phyloP scores from a whole-genome alignment of 2,113 vertebrate species.

The Melanerpes formicivorus region DNA sequence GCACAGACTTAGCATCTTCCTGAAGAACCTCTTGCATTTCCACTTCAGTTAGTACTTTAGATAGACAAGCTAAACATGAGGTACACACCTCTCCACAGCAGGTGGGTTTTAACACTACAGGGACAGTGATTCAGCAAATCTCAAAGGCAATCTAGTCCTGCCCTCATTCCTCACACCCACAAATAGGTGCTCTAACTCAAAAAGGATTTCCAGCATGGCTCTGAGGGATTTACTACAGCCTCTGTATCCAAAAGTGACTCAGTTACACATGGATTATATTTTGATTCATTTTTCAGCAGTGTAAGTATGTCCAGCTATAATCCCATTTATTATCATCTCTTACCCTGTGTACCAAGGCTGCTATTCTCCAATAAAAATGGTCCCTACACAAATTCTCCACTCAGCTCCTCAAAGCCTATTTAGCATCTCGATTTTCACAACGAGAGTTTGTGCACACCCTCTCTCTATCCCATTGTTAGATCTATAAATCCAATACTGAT shows the following conservation, averaged over 20 bases:
- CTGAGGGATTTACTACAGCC: neutral
- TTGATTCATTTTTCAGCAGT: neutral
- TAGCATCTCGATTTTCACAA: neutral
- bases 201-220: neutral
- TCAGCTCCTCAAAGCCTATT: neutral
- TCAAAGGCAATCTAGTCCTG: neutral
- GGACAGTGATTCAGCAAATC: neutral
- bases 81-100: fast-evolving
- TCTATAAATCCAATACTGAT: neutral
- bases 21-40: neutral
- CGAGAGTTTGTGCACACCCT: fast-evolving
- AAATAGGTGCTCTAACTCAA: neutral
- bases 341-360: neutral
- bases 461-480: fast-evolving
- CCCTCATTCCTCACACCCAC: neutral
- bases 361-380: neutral
- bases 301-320: neutral
- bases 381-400: neutral
- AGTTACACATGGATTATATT: neutral
- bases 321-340: neutral
- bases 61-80: neutral
- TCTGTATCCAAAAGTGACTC: neutral
- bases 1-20: neutral
- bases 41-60: neutral
- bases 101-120: neutral